A percentile compares a stretch with the other conserved stretches of the same genome.
These are phyloP conservation scores for Opisthograptis luteolata DNA, from an alignment of 2,888 invertebrate genomes.

Conservation along the genomic window DNA sequence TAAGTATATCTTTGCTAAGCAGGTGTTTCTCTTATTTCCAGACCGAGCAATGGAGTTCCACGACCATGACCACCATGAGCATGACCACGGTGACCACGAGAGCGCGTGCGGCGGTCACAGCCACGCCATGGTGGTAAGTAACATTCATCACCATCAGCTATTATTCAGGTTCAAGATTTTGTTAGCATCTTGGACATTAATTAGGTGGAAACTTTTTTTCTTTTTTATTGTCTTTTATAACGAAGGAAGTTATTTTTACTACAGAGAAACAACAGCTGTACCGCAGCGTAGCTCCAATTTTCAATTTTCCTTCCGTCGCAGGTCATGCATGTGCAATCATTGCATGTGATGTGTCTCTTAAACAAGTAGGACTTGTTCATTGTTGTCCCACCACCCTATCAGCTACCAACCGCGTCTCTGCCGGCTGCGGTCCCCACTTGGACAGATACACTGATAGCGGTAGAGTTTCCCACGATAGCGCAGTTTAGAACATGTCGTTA, in stretches of 20 bases:
- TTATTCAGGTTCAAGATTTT: too few relatives aligned
- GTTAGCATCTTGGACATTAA: too few relatives aligned
- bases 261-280: too few relatives aligned
- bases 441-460: not conserved
- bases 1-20: too few relatives aligned
- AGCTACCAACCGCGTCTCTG: not conserved
- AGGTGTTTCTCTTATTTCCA: constrained; percentile 28
- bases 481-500: not conserved
- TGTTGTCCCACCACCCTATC: not conserved
- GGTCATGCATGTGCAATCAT: not conserved
- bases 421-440: constrained; percentile 1
- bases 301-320: not conserved
- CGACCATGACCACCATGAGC: constrained; percentile 38
- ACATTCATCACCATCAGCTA: not conserved
- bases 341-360: not conserved
- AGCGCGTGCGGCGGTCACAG: constrained; percentile 45
- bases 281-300: too few relatives aligned
- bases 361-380: not conserved
- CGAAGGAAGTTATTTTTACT: too few relatives aligned
- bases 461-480: not conserved
- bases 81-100: constrained; percentile 29
- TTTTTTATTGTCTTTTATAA: too few relatives aligned
- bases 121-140: constrained; percentile 63
- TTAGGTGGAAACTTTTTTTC: too few relatives aligned
- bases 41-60: constrained; percentile 50